Percentiles rank a stretch among this genome's conserved stretches.
Evolutionary conservation across 2,888 invertebrate genomes (phyloP).

Genomic region (Strigamia transsilvanica): DNA sequence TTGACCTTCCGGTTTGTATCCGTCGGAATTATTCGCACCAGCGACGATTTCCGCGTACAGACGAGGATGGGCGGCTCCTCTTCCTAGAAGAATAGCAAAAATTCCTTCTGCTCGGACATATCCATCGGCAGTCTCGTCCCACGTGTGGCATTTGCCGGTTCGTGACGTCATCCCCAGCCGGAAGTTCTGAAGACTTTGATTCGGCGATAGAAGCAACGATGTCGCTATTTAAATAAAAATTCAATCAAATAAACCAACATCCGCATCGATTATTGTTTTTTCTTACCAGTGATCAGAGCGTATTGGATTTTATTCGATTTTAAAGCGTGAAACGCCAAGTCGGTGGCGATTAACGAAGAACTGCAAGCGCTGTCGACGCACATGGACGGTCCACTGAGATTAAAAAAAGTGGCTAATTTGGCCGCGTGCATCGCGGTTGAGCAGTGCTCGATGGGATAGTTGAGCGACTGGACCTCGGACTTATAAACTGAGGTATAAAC

Average conservation of each 20-base stretch:
- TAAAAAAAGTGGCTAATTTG: background rate
- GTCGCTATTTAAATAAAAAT: background rate
- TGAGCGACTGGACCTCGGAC: conserved; percentile 11
- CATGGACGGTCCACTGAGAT: background rate
- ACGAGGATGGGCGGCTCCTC: background rate
- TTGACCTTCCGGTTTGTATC: conserved; percentile 26
- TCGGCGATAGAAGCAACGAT: background rate
- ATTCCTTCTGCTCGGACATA: conserved; percentile 46
- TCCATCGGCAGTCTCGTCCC: conserved; percentile 40
- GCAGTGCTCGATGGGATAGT: background rate
- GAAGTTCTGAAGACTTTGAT: conserved; percentile 13
- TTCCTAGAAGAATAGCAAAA: background rate
- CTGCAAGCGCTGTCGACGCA: conserved; percentile 16
- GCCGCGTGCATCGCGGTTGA: background rate
- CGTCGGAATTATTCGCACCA: conserved; percentile 22
- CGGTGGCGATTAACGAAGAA: background rate
- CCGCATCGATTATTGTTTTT: background rate
- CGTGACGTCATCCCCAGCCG: conserved; percentile 10
- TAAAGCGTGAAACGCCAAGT: background rate
- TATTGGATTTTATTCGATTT: background rate
- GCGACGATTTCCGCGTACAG: conserved; percentile 8
- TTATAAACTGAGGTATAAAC: background rate
- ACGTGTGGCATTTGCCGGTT: conserved; percentile 26
- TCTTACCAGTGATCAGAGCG: conserved; percentile 27
- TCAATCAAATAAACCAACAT: background rate